Base-by-base conservation (phyloP, 2,113 vertebrate species). In the Neogale vison region DNA sequence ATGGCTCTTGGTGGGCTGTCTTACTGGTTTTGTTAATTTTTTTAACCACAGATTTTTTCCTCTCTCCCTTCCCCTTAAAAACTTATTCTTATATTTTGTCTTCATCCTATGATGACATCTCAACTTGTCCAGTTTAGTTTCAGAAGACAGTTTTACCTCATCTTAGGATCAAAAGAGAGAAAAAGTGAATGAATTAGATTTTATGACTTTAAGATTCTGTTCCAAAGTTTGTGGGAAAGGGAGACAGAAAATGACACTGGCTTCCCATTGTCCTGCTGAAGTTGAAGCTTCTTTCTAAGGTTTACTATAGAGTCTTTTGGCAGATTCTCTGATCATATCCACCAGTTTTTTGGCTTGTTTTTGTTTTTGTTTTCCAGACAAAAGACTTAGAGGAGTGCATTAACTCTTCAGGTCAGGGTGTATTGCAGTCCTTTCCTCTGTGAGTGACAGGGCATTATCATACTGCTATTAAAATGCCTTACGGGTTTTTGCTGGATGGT, bases 61-160 rank as follows among this genome's bases (percentile, higher is more conserved):
- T 0, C 21, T 97, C n/a, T 6, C 90, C 45, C 79, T 80, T 83
- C 85, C 94, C 12, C 0, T 63, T 3, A 21, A 47, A 29, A 90
- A 59, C 61, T 84, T 80, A 31, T 74, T 84, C 26, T 74, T 84
- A 15, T n/a, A 39, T 87, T 69, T 72, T 83, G 61, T 90, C 61
- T 93, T 92, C 12, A 63, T 82, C 76, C 63, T 69, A 23, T 63
- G 55, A 63, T 69, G 20, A 97, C 67, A 7, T 93, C 69, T 94
- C 4, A 81, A 7, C 21, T 89, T 97, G 55, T 80, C 82, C 85
- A 23, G 20, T 82, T 95, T 87, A 36, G 52, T 89, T 95, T 97
- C 55, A 95, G 50, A 80, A 93, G 47, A 34, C 55, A 88, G 71
- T 86, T 97, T 83, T 55, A 59, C 63, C 55, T 97, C 39, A 42